Base-by-base conservation (phyloP, 2,113 vertebrate species). In the Cyprinus carpio region DNA sequence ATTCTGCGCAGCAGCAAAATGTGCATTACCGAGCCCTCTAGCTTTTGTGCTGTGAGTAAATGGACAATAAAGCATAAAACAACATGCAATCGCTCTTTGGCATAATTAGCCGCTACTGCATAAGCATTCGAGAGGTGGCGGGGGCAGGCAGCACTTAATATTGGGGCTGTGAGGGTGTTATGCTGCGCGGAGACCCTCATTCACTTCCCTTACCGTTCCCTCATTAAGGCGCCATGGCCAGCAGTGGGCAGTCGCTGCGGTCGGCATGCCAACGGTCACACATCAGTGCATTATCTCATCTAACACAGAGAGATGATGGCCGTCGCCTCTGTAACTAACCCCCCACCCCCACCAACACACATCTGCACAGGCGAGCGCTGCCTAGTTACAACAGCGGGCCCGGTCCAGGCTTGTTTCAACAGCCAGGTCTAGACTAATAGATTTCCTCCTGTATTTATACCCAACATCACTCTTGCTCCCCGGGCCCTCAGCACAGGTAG, bases 381-480 rank as follows among this genome's bases (percentile, higher is more conserved):
- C 31, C 60, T 72, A 64, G 49, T 65, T 92, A 87, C 92, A 91
- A 89, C 81, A 87, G 75, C 87, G 89, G 82, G 34, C 43, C 82
- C 71, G 82, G 91, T 89, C 89, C 93, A 89, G 89, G 92, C 88
- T 83, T 88, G 58, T 90, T 91, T 92, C 93, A 92, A 91, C 93
- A 93, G 88, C 91, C 90, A 89, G 90, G 92, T 94, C 92, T 95
- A 94, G 94, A 95, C 93, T 95, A 96, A 97, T 97, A 96, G 96
- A 96, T 97, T 96, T 96, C 92, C 90, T 93, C 92, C 93, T 94
- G 94, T 96, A 96, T 97, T 97, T 97, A 97, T 97, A 96, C 94
- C 94, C 91, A 88, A 94, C 96, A 96, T 96, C 95, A 96, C 95
- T 97, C 96, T 97, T 96, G 94, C 94, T 95, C 94, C 95, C 94